A percentile compares a stretch with the other conserved stretches of the same genome.
These are phyloP conservation scores for Dysidea cf. avara DNA, from an alignment of 37 sponge, comb jelly and placozoan genomes.

Conservation along the genomic window DNA sequence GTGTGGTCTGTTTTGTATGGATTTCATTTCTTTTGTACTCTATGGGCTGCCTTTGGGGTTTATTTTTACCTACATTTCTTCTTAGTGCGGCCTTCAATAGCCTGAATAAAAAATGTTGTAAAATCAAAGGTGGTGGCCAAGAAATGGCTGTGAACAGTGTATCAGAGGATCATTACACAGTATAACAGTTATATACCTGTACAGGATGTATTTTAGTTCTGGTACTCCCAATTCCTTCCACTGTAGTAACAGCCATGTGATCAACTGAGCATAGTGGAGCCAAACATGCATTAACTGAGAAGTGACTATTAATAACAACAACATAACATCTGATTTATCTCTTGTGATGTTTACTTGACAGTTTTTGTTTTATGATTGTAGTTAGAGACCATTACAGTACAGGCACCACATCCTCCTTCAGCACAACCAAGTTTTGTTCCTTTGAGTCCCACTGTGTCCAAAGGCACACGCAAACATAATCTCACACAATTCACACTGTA, in stretches of 20 bases:
- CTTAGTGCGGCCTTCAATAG: no score
- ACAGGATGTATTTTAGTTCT: conserved; percentile 60
- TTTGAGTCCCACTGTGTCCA: conserved; percentile 61
- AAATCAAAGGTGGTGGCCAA: no score
- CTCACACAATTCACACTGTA: no score
- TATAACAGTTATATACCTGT: no score
- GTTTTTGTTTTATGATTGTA: conserved; percentile 14
- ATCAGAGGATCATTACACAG: no score
- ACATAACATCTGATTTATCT: background rate
- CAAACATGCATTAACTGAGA: conserved; percentile 79
- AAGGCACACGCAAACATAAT: no score
- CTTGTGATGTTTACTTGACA: conserved; percentile 18
- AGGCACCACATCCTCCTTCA: conserved; percentile 93
- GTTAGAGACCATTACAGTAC: conserved; percentile 88
- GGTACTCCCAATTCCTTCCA: conserved; percentile 86
- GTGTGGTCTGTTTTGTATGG: no score
- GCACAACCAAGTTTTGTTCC: conserved; percentile 89
- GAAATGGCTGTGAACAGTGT: no score
- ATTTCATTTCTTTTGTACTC: no score
- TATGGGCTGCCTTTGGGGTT: no score
- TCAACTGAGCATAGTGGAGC: conserved; percentile 79
- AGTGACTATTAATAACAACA: conserved; percentile 37
- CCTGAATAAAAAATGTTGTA: no score
- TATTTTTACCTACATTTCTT: no score
- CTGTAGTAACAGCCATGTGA: conserved; percentile 83